phyloP scores from a whole-genome alignment of 2,113 vertebrate genomes.

The Chelonoidis abingdonii region DNA sequence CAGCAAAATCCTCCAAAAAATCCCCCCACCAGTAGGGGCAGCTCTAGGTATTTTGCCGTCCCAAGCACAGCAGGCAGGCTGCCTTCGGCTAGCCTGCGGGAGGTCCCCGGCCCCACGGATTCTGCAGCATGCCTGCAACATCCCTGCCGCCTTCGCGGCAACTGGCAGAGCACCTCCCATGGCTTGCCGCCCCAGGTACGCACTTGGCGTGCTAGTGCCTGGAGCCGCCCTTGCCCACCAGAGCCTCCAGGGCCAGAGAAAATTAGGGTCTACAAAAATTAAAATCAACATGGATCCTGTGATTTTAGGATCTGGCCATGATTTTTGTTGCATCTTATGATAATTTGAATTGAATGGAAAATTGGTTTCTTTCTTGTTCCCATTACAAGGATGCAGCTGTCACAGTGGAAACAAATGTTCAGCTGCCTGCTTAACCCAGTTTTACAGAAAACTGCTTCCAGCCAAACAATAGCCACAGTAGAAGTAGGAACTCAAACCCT shows the following conservation, averaged over 20 bases:
- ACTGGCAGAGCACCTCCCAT: no score
- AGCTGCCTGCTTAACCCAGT: conserved; percentile 18
- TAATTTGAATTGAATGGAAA: neutral
- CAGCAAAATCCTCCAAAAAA: neutral
- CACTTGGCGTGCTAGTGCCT: no score
- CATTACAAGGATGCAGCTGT: neutral
- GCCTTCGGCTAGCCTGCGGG: no score
- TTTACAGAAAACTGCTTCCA: neutral
- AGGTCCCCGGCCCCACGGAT: no score
- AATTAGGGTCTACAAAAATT: neutral
- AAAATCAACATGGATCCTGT: neutral
- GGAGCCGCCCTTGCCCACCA: neutral
- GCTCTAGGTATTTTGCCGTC: no score
- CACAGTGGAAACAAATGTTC: conserved; percentile 24
- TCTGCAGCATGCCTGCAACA: no score
- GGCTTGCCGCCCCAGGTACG: no score
- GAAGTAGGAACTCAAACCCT: neutral
- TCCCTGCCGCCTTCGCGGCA: no score
- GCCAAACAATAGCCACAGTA: neutral
- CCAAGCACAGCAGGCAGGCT: no score
- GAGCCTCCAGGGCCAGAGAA: neutral
- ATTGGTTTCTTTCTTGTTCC: neutral
- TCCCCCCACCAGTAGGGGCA: neutral
- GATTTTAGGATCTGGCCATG: conserved; percentile 17
- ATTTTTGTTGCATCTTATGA: conserved; percentile 26